These are phyloP conservation scores for Herpailurus yagouaroundi DNA, from an alignment of 2,113 vertebrate species.

Conservation along the genomic window DNA sequence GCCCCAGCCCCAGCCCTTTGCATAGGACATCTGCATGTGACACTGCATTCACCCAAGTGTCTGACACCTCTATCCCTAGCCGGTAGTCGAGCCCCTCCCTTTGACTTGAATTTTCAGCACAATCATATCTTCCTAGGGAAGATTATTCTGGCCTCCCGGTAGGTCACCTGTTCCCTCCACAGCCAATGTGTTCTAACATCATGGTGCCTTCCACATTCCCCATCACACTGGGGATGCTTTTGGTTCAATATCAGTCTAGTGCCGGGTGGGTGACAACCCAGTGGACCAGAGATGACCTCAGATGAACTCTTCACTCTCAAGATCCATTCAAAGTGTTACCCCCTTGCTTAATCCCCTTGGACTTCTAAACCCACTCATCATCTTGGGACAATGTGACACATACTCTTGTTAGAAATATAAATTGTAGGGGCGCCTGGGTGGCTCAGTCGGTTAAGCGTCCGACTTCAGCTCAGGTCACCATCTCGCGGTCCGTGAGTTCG, in stretches of 20 bases:
- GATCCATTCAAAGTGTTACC: background rate
- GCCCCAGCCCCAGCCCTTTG: background rate
- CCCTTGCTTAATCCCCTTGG: background rate
- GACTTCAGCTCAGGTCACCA: no score
- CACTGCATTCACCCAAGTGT: background rate
- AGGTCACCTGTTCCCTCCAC: accelerated
- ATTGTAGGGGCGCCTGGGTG: no score
- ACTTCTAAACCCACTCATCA: background rate
- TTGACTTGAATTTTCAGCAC: background rate
- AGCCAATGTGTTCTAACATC: no score
- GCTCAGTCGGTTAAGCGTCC: no score
- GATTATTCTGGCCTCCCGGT: background rate
- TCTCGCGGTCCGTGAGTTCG: no score
- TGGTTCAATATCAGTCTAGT: background rate
- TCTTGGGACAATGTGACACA: no score
- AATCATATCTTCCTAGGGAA: background rate
- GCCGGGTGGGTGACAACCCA: background rate
- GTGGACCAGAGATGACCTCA: background rate
- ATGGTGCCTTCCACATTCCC: background rate
- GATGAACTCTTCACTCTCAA: background rate
- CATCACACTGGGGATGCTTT: background rate
- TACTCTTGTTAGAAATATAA: no score
- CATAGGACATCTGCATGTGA: background rate
- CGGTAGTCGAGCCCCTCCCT: background rate
- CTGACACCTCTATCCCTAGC: background rate